Evolutionary conservation across 2,888 invertebrate species (phyloP).

Genomic region (Brachycybe producta): DNA sequence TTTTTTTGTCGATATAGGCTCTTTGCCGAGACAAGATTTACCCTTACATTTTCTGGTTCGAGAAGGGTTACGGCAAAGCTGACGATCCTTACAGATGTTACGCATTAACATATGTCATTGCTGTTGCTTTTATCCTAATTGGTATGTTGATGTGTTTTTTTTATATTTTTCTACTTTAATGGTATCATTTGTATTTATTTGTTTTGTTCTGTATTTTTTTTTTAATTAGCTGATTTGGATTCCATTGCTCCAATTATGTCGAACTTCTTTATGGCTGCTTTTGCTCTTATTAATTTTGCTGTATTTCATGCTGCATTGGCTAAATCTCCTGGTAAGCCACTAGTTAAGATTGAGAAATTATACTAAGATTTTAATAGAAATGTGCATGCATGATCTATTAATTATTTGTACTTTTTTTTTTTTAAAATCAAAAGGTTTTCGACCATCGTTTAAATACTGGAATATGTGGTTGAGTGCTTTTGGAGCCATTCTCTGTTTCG

Average conservation of each 20-base stretch:
- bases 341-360: too few relatives aligned
- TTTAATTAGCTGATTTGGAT: constrained; percentile 36
- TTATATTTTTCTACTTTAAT: not conserved
- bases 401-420: too few relatives aligned
- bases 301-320: constrained; percentile 41
- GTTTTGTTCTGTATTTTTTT: constrained; percentile 12
- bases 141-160: constrained; percentile 29
- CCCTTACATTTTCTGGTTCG: constrained; percentile 41
- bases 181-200: not conserved
- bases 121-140: constrained; percentile 38
- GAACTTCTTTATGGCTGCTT: constrained; percentile 42
- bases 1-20: constrained; percentile 33
- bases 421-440: constrained; percentile 28
- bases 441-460: constrained; percentile 50
- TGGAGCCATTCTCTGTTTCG: constrained; percentile 46
- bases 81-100: constrained; percentile 43
- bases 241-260: constrained; percentile 41
- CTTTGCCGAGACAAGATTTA: constrained; percentile 44
- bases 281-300: constrained; percentile 42
- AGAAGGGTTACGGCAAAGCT: constrained; percentile 40
- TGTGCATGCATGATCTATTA: too few relatives aligned
- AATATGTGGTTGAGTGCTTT: constrained; percentile 77
- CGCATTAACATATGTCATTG: constrained; percentile 39
- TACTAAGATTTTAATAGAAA: too few relatives aligned
- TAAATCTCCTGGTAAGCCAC: constrained; percentile 37